Base-by-base conservation (phyloP, 2,888 invertebrate genomes). In the Clusia tigrina region DNA sequence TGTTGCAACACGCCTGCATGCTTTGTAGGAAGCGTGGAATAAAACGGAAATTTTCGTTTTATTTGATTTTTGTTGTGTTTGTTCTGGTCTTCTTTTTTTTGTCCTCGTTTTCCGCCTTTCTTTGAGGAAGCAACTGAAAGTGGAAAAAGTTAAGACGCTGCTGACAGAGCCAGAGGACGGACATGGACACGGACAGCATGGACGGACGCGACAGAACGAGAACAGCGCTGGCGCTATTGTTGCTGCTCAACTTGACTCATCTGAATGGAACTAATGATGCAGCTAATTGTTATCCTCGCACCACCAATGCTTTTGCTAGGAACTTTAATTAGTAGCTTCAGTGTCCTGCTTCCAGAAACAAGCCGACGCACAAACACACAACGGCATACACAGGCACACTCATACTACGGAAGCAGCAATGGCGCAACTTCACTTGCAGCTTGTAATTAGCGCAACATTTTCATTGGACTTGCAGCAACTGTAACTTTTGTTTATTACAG, bases 201-300 rank as follows among this genome's bases (percentile, higher is more conserved):
- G 32, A 32, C 42, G 2, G 42, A 10, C 42, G 42, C 10, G 2
- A 42, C 3, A 10, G 42, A 5, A 48, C 22, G 20, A 48, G 3
- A 48, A 22, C 6, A 2, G 48, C 48, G 20, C 32, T 48, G 58
- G 18, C 55, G 55, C n/a, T n/a, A n/a, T n/a, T n/a, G n/a, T n/a
- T n/a, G n/a, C n/a, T 22, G 48, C 42, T 1, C 42, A 42, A 42
- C 37, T 61, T 59, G 58, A 64, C 58, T 20, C 64, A 65, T 60
- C 65, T 66, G 62, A 66, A 67, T 64, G 62, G 62, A 69, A 68
- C 65, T 67, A 71, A 69, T 71, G 67, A 71, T 69, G 71, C 67
- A 71, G 59, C 65, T 61, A 65, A 63, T 71, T 69, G 69, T 67
- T 68, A 60, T 58, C 58, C 56, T 62, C 53, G 60, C 62, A 55